Conservation (phyloP, 2,888 invertebrate genomes). For the Philereme vetulata region DNA sequence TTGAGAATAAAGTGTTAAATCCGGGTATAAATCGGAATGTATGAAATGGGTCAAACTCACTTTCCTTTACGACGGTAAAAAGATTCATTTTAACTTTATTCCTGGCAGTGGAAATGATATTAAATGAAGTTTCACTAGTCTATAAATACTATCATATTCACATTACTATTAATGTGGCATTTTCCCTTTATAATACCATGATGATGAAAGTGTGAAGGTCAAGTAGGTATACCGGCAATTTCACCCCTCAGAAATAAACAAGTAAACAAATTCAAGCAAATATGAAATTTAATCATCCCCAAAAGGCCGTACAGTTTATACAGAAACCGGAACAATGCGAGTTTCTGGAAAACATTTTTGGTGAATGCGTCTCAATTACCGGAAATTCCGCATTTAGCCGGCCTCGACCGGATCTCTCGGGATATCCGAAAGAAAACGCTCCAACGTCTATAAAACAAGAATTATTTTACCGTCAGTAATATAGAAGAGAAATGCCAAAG, state of each 20-base stretch:
- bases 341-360: conserved; percentile 47
- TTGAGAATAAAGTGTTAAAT: too few relatives aligned
- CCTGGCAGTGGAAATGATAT: too few relatives aligned
- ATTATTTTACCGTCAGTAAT: conserved; percentile 33
- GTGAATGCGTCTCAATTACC: conserved; percentile 55
- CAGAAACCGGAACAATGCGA: conserved; percentile 48
- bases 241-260: conserved; percentile 22
- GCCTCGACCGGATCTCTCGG: conserved; percentile 44
- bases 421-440: conserved; percentile 46
- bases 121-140: too few relatives aligned
- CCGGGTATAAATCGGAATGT: too few relatives aligned
- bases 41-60: too few relatives aligned
- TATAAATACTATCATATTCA: too few relatives aligned
- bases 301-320: conserved; percentile 29
- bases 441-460: conserved; percentile 33
- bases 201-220: background rate
- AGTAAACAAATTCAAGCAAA: conserved; percentile 14
- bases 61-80: too few relatives aligned
- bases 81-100: too few relatives aligned
- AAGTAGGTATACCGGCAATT: conserved; percentile 8
- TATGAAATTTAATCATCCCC: conserved; percentile 31
- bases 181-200: background rate
- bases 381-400: conserved; percentile 50
- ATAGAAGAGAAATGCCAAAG: conserved; percentile 27
- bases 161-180: too few relatives aligned